Base-by-base conservation (phyloP, 1,140 invertebrate genomes). In the Solenopsis fugax region DNA sequence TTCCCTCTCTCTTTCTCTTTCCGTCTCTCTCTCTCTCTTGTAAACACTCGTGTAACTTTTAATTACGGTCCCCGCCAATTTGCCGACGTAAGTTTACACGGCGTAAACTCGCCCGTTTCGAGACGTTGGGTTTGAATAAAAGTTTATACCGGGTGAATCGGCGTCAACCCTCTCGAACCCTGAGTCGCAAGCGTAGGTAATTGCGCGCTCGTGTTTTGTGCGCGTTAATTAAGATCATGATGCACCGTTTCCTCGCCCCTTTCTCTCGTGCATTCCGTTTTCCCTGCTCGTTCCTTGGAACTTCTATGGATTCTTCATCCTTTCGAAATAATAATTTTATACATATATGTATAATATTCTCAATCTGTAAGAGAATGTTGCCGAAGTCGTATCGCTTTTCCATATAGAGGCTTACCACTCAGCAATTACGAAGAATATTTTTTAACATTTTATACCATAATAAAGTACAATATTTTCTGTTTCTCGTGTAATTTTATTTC, bases 41-140 rank as follows among this genome's bases (percentile, higher is more conserved):
- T 84, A 75, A 84, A 75, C 80, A 75, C 54, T 29, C 69, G 54
- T 62, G 69, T 84, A 84, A 60, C 69, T 84, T 84, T 84, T 75
- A 75, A 84, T 84, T 84, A 75, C 80, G 69, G 54, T 16, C 56
- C 29, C 10, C 80, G 69, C 45, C 69, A 84, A 84, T 84, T 84
- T 84, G 69, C n/a, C 54, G 48, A 60, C 34, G 56, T 54, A 56
- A 73, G 67, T 50, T 58, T 80, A 67, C 77, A 54, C 29, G 45
- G 80, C 16, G 67, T 41, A 72, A 24, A 24, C 12, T 37, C 52
- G 24, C 45, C 72, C 56, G n/a, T 34, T 37, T 60, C 54, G 52
- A 82, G 69, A 75, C 54, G 24, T 41, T 7, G 9, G 41, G 67
- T 34, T 12, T n/a, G 69, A 58, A 73, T 82, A 58, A 73, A 60